Base-by-base conservation (phyloP, 1,140 invertebrate species). In the Cotesia typhae region DNA sequence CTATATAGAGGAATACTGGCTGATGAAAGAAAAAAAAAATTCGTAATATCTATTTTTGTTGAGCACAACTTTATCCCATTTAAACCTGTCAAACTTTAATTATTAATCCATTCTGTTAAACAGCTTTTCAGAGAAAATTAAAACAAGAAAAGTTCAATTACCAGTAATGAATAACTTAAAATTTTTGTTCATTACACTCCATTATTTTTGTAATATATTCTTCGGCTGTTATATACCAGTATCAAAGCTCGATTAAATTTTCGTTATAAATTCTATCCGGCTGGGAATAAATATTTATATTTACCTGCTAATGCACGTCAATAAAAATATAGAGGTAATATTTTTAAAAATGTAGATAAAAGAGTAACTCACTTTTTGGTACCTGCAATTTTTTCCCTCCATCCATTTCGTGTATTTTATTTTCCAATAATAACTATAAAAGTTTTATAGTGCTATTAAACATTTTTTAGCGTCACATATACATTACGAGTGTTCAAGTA, bases 401-500 rank as follows among this genome's bases (percentile, higher is more conserved):
- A 28, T 28, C 28, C 28, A 20, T 28, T 10, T 28, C 17, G 28
- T 5, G 0, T n/a, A 28, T n/a, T 36, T 20, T 10, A 36, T 51
- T 67, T 36, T 67, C 9, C 51, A 5, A 41, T 14, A 28, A 28
- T 28, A 28, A 28, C 28, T 28, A 28, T 28, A 28, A 28, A 28
- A 28, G 28, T 28, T 65, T 9, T 65, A 47, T 47, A 7, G 10
- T 47, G 1, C 28, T 59, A 14, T 57, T 67, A 36, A 35, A 69
- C 47, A 17, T 68, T 57, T 73, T 73, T n/a, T 70, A 84, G 82
- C 79, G 41, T 76, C 77, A 17, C 75, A 67, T n/a, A 77, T 85
- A 74, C 86, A 88, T 60, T 90, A 88, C 82, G 87, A 91, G 73
- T 95, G 94, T 85, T 89, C 91, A 73, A 92, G 92, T 85, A 95